A percentile compares a stretch with the other conserved stretches of the same genome.
Evolutionary conservation across 2,113 vertebrate genomes (phyloP).

Genomic region (Lynx canadensis): DNA sequence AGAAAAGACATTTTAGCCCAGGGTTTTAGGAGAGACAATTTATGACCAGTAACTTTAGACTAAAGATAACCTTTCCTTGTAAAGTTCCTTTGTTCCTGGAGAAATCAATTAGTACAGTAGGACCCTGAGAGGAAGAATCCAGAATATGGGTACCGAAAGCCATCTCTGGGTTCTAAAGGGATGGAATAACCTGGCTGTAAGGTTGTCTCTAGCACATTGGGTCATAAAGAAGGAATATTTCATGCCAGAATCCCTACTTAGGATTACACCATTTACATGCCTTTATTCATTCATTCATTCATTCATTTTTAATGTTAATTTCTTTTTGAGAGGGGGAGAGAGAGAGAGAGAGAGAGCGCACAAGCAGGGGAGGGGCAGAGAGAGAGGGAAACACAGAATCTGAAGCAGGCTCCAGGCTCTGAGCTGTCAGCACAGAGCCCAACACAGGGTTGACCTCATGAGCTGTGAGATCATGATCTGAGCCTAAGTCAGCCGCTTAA

Average conservation of each 20-base stretch:
- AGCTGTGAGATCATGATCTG: no score
- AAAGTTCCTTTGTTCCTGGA: not conserved
- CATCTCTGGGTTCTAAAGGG: not conserved
- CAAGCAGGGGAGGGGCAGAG: no score
- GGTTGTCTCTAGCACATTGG: not conserved
- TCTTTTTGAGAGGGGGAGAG: no score
- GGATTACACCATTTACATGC: not conserved
- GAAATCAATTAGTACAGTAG: not conserved
- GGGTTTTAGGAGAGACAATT: not conserved
- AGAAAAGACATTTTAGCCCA: not conserved
- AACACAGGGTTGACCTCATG: no score
- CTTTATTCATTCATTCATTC: no score
- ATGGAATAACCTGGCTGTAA: not conserved
- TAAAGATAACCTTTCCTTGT: not conserved
- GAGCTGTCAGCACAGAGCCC: no score
- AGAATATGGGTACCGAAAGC: not conserved
- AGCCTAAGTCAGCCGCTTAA: no score
- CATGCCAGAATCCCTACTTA: not conserved
- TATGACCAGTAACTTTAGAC: not conserved
- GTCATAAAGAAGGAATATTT: not conserved
- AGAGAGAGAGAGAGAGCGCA: no score
- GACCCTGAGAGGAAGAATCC: rapidly evolving
- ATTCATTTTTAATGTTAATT: no score
- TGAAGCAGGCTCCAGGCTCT: no score
- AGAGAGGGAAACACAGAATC: no score